phyloP scores from a whole-genome alignment of 1,140 invertebrate species.

The Atta texana region DNA sequence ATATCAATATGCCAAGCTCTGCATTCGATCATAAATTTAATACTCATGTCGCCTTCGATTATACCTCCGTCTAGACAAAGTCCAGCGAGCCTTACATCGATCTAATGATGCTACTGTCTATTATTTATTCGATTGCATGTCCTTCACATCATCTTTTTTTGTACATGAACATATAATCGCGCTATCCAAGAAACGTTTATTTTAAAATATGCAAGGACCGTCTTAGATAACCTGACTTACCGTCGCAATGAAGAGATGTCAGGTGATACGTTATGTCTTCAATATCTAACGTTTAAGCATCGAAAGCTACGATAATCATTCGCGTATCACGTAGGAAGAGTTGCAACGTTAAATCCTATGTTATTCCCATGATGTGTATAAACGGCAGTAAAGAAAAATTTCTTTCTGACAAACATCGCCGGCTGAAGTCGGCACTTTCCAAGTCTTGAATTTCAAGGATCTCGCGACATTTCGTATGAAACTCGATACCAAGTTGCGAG shows the following conservation, averaged over 20 bases:
- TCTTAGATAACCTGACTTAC: constrained; percentile 8
- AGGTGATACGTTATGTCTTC: background rate
- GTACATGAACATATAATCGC: background rate
- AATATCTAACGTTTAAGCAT: background rate
- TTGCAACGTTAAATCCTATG: constrained; percentile 11
- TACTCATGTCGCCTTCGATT: background rate
- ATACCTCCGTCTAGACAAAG: constrained; percentile 16
- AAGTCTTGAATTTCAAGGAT: constrained; percentile 64
- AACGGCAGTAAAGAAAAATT: constrained; percentile 34
- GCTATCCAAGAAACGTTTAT: background rate
- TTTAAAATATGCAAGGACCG: constrained; percentile 49
- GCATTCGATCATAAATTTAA: constrained; percentile 36
- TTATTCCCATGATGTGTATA: constrained; percentile 25
- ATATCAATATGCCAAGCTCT: background rate
- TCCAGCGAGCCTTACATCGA: background rate
- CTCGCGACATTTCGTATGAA: constrained; percentile 51
- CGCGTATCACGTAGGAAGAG: background rate
- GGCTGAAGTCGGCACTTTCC: constrained; percentile 65
- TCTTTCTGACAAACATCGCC: constrained; percentile 27
- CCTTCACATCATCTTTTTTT: constrained; percentile 15
- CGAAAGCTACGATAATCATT: background rate
- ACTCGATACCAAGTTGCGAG: constrained; percentile 58
- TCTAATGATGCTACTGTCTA: constrained; percentile 9
- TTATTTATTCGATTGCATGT: constrained; percentile 51
- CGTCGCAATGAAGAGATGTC: background rate